Evolutionary conservation across 2,888 invertebrate species (phyloP).

Genomic region (Drosophila ustulata): DNA sequence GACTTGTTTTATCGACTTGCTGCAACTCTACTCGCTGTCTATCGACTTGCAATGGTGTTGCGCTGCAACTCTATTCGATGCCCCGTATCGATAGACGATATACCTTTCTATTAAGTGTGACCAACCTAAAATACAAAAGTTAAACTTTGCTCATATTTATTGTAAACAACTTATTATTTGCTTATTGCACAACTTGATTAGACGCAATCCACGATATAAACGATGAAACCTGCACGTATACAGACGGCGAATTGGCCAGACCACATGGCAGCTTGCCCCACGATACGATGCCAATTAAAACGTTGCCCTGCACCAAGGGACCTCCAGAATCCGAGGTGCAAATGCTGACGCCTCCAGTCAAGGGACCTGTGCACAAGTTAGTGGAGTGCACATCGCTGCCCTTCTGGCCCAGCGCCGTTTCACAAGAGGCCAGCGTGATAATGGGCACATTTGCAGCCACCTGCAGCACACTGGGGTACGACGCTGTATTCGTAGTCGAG

Average conservation of each 20-base stretch:
- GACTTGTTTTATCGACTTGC: neutral
- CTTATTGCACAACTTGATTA: conserved; percentile 57
- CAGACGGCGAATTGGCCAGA: conserved; percentile 83
- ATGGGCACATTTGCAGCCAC: conserved; percentile 78
- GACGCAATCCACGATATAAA: conserved; percentile 83
- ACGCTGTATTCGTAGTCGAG: conserved; percentile 70
- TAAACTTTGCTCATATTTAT: conserved; percentile 44
- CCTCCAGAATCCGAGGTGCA: conserved; percentile 84
- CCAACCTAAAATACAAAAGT: conserved; percentile 39
- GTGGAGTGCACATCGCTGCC: conserved; percentile 74
- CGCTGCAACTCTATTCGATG: neutral
- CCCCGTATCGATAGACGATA: conserved; percentile 47
- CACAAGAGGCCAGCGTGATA: conserved; percentile 68
- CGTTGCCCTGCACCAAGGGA: conserved; percentile 75
- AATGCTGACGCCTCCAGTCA: conserved; percentile 78
- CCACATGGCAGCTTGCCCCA: conserved; percentile 86
- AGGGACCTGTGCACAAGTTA: conserved; percentile 82
- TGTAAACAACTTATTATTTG: conserved; percentile 6
- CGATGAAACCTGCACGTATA: conserved; percentile 85
- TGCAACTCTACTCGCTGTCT: no score
- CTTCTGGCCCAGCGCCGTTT: conserved; percentile 70
- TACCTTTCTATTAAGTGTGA: conserved; percentile 32
- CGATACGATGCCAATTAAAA: conserved; percentile 85
- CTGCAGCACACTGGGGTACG: conserved; percentile 74
- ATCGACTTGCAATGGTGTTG: no score